Percentiles rank a stretch among this genome's conserved stretches.
These are phyloP conservation scores for Sycophaga agraensis DNA, from an alignment of 1,140 invertebrate genomes.

Conservation along the genomic window DNA sequence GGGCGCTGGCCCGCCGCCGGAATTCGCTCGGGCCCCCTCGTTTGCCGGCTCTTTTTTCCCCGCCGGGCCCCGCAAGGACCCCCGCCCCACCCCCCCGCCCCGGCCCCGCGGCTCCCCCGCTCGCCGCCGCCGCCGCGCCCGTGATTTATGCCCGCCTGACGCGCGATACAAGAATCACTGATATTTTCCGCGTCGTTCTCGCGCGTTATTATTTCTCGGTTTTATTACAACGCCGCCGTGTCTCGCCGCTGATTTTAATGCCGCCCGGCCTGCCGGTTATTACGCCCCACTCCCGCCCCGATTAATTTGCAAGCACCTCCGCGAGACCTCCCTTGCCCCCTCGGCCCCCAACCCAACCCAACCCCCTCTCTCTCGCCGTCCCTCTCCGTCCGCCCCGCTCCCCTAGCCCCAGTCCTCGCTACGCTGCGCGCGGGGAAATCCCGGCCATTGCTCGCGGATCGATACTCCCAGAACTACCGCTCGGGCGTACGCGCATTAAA, in stretches of 20 bases:
- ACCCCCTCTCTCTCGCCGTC: no score
- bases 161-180: not conserved
- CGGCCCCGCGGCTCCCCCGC: not conserved
- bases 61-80: no score
- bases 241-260: not conserved
- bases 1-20: not conserved
- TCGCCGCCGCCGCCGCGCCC: no score
- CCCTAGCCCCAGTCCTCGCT: no score
- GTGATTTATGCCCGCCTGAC: conserved; percentile 8
- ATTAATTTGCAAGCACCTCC: not conserved
- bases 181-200: not conserved
- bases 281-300: not conserved
- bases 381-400: no score
- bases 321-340: no score
- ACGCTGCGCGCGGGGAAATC: no score
- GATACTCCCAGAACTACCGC: no score
- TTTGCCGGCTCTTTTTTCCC: not conserved
- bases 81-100: no score
- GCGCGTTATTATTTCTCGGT: not conserved
- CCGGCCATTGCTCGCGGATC: no score
- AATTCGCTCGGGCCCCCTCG: not conserved
- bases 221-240: not conserved
- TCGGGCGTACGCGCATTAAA: no score
- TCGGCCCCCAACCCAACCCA: no score
- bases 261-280: not conserved